Conservation (phyloP, 2,888 invertebrate species). For the Blera fallax region DNA sequence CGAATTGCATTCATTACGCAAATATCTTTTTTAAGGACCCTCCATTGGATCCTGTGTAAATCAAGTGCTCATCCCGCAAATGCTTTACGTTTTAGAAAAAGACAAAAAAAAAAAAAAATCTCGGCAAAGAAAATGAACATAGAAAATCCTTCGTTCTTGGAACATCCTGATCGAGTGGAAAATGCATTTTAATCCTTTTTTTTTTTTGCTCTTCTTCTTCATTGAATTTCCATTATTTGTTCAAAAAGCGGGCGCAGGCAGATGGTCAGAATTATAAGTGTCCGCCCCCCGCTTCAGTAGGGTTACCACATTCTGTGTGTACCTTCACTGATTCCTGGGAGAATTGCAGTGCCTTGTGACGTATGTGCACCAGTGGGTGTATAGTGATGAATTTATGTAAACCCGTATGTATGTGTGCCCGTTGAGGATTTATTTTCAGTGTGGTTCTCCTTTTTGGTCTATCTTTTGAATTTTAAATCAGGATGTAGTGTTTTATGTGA, state of each 20-base stretch:
- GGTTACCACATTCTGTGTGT: background rate
- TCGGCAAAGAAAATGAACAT: constrained; percentile 40
- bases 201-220: constrained; percentile 42
- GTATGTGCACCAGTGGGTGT: no score
- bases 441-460: constrained; percentile 18
- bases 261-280: constrained; percentile 55
- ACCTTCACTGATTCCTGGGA: background rate
- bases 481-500: constrained; percentile 57
- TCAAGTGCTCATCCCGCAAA: constrained; percentile 25
- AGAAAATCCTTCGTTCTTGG: background rate
- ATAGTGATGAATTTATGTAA: background rate
- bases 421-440: constrained; percentile 48
- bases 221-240: constrained; percentile 61
- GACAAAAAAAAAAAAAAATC: background rate
- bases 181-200: constrained; percentile 68
- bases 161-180: constrained; percentile 55
- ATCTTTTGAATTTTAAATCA: constrained; percentile 31
- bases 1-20: constrained; percentile 56
- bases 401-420: no score
- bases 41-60: constrained; percentile 22
- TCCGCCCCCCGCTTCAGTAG: background rate
- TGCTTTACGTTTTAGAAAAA: background rate
- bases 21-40: constrained; percentile 34
- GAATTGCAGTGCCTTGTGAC: background rate
- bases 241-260: constrained; percentile 31